A percentile compares a stretch with the other conserved stretches of the same genome.
These are phyloP conservation scores for Onychomys arenicola DNA, from an alignment of 2,797 vertebrate genomes.

Conservation along the genomic window DNA sequence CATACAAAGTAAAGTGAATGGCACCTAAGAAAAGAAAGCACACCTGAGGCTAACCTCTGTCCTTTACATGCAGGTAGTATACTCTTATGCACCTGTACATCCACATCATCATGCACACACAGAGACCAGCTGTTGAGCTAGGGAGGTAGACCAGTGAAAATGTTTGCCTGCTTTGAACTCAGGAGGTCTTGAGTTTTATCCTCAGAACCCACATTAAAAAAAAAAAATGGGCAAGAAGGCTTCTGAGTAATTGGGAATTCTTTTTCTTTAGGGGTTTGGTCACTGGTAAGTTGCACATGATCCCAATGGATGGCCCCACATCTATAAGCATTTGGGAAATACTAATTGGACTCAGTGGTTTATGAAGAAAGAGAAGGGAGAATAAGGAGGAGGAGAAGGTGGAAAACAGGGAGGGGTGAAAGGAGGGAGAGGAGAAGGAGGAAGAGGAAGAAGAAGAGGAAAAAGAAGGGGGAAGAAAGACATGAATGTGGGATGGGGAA, in stretches of 20 bases:
- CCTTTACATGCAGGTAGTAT: background rate
- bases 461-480: background rate
- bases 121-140: background rate
- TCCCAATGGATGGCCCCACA: too few species aligned
- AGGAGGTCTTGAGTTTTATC: background rate
- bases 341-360: background rate
- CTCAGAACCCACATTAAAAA: background rate
- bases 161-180: background rate
- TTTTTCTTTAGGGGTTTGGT: background rate
- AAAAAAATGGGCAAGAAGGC: background rate
- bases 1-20: background rate
- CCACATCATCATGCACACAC: background rate
- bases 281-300: background rate
- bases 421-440: background rate
- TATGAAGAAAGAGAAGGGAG: background rate
- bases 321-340: background rate
- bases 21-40: background rate
- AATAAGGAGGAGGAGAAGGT: too few species aligned
- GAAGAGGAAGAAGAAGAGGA: background rate
- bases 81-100: background rate
- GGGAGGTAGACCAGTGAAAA: background rate
- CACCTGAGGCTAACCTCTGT: background rate
- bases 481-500: background rate
- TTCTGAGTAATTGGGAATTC: background rate
- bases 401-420: too few species aligned